Conservation (phyloP, 2,888 invertebrate species). For the Drosophila gaucha region DNA sequence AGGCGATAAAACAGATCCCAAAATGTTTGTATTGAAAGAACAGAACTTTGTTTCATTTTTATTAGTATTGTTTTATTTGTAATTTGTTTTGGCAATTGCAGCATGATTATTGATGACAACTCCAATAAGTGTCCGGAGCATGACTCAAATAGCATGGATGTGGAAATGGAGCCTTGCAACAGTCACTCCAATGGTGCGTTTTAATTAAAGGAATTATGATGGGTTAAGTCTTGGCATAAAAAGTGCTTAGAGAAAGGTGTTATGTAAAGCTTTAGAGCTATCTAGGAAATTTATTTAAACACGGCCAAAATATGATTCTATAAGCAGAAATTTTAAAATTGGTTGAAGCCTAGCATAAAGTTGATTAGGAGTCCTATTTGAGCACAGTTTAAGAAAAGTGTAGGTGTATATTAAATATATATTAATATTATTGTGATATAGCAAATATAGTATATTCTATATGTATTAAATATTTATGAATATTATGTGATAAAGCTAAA, state of each 20-base stretch:
- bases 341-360: no score
- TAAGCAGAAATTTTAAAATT: no score
- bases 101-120: slow-evolving; percentile 88
- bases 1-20: slow-evolving; percentile 79
- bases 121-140: slow-evolving; percentile 82
- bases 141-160: slow-evolving; percentile 82
- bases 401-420: no score
- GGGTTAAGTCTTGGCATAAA: not conserved
- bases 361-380: no score
- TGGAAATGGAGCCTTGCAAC: slow-evolving; percentile 85
- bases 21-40: slow-evolving; percentile 45
- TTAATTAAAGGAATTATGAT: not conserved
- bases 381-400: no score
- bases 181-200: slow-evolving; percentile 83
- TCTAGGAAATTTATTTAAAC: not conserved
- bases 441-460: no score
- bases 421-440: no score
- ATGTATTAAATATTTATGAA: no score
- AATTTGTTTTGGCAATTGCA: slow-evolving; percentile 17
- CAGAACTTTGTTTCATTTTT: not conserved
- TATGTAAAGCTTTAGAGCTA: no score
- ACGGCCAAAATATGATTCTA: no score
- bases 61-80: not conserved
- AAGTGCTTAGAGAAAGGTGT: not conserved
- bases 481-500: no score